Base-by-base conservation (phyloP, 2,888 invertebrate genomes). In the Tetragonisca angustula region DNA sequence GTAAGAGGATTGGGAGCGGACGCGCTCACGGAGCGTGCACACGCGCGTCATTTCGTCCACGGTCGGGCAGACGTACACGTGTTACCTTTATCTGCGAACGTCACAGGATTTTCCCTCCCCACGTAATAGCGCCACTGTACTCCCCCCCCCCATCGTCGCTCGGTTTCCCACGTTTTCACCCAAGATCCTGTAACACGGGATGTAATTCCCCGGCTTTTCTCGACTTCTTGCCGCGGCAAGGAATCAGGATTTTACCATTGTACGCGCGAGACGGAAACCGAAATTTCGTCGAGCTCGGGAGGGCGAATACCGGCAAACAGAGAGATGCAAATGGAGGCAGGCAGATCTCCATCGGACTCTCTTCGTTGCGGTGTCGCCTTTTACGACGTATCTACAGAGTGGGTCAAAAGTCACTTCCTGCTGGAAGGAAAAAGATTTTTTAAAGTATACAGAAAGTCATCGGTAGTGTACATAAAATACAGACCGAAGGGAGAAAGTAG, bases 1-100 rank as follows among this genome's bases (percentile, higher is more conserved):
- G 74, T 79, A 79, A 81, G 73, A 79, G 79, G 81, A 81, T 81
- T 78, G 81, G 0, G 54, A 64, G 52, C 24, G 67, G 67, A 36
- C 64, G 62, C 59, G 71, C 24, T 65, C 67, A 79, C 76, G 62
- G 76, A 68, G 36, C 36, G 36, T 36, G 36, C 36, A 9, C 43
- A 43, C 76, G 56, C 56, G 56, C 52, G 69, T 70, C 56, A 70
- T 65, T 65, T 56, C n/a, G 56, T 56, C 11, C 54, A 54, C 54
- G 21, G 21, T 21, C 21, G 56, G 43, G 1, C 9, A 61, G 17
- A 5, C 4, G 49, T 54, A 62, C 54, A 64, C 67, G 72, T 72
- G 72, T 78, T 52, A 62, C 19, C 62, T 61, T 4, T 52, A 21
- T 43, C 24, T n/a, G 59, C 52, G 64, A 50, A 36, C 32, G 70